Conservation (phyloP, 2,888 invertebrate genomes). For the Himalopsyche anomala region DNA sequence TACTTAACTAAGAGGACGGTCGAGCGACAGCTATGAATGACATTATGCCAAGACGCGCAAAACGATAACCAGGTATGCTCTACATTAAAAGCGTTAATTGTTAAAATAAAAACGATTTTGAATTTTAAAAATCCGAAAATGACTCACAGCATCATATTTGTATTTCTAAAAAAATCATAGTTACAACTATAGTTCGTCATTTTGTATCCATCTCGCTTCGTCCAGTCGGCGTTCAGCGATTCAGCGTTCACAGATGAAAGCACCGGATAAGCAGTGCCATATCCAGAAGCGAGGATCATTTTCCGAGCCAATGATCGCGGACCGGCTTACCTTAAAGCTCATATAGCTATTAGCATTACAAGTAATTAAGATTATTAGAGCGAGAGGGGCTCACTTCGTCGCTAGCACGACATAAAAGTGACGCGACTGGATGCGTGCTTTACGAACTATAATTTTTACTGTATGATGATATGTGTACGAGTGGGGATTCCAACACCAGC, state of each 20-base stretch:
- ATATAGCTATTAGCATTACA: conserved; percentile 47
- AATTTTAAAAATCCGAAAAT: background rate
- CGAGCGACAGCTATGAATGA: too few species aligned
- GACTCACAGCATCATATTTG: too few species aligned
- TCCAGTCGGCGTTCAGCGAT: background rate
- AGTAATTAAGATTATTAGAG: conserved; percentile 56
- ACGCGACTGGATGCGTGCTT: conserved; percentile 3
- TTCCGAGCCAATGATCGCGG: conserved; percentile 28
- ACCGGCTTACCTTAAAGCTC: conserved; percentile 50
- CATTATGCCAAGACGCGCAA: too few species aligned
- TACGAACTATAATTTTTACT: background rate
- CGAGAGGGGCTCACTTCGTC: conserved; percentile 47
- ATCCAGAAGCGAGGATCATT: conserved; percentile 45
- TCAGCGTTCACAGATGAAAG: background rate
- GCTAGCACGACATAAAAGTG: background rate
- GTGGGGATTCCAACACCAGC: too few species aligned
- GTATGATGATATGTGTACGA: background rate
- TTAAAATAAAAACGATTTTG: too few species aligned
- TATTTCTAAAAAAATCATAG: too few species aligned
- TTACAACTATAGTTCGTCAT: too few species aligned
- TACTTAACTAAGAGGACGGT: too few species aligned
- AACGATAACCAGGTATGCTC: too few species aligned
- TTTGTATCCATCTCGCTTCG: too few species aligned
- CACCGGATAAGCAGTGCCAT: background rate
- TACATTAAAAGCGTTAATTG: too few species aligned